These are phyloP conservation scores for Aplysina aerophoba DNA, from an alignment of 37 sponge, comb jelly and placozoan species.

Conservation along the genomic window DNA sequence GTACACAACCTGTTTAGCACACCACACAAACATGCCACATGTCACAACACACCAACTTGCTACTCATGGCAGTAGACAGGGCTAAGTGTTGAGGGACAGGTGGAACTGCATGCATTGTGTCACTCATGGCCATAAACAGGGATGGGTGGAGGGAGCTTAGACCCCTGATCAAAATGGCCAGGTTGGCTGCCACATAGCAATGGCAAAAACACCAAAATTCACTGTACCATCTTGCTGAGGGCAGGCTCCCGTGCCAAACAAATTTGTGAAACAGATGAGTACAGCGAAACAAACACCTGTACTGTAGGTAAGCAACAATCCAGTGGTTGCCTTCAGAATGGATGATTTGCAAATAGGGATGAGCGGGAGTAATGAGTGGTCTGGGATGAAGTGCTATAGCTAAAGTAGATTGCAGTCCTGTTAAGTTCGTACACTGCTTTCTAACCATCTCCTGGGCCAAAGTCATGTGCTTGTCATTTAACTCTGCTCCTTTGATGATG, in stretches of 20 bases:
- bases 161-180: neutral
- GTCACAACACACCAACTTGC: too few relatives aligned
- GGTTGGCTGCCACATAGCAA: conserved; percentile 9
- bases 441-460: neutral
- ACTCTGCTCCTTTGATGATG: conserved; percentile 8
- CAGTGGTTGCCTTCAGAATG: conserved; percentile 9
- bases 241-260: neutral
- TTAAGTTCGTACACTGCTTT: neutral
- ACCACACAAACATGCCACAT: too few relatives aligned
- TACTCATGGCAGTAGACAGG: too few relatives aligned
- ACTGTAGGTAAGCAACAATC: conserved; percentile 17
- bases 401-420: conserved; percentile 13
- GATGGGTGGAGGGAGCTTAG: too few relatives aligned
- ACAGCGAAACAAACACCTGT: neutral
- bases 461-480: conserved; percentile 15
- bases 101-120: too few relatives aligned
- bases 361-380: neutral
- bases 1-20: too few relatives aligned
- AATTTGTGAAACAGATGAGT: neutral
- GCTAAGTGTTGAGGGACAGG: too few relatives aligned
- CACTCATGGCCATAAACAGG: too few relatives aligned
- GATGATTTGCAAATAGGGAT: conserved; percentile 5
- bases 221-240: conserved; percentile 18
- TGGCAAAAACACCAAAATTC: neutral
- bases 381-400: neutral